Evolutionary conservation across 2,888 invertebrate genomes (phyloP).

Genomic region (Drosophila eohydei): DNA sequence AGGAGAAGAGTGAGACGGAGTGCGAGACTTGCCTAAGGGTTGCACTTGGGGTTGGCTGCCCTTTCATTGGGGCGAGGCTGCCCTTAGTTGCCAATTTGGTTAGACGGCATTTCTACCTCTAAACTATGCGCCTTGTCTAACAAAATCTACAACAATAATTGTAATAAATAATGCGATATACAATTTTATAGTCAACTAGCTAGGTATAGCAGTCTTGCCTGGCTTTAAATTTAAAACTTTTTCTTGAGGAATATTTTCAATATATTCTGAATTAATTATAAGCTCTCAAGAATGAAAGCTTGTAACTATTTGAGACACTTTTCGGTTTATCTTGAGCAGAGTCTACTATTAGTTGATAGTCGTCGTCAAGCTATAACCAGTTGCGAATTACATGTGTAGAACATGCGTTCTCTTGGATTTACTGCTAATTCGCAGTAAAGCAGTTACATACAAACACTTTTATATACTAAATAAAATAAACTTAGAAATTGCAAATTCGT

Average conservation of each 20-base stretch:
- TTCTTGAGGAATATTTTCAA: neutral
- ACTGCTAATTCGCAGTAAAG: neutral
- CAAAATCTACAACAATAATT: conserved; percentile 27
- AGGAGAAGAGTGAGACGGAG: neutral
- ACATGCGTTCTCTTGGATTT: neutral
- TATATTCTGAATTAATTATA: neutral
- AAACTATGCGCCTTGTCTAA: conserved; percentile 34
- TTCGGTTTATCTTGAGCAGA: neutral
- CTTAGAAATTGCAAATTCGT: neutral
- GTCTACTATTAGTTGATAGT: no score
- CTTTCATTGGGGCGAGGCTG: conserved; percentile 6
- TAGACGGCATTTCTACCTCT: conserved; percentile 22
- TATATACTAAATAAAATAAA: neutral
- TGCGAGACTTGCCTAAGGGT: conserved; percentile 49
- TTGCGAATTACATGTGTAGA: neutral
- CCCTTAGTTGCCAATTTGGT: conserved; percentile 43
- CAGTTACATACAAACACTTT: neutral
- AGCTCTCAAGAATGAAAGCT: neutral
- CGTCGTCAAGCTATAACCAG: neutral
- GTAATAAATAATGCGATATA: conserved; percentile 20
- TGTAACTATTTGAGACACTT: no score
- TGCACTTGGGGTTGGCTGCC: conserved; percentile 41
- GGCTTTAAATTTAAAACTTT: neutral
- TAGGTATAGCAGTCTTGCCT: neutral
- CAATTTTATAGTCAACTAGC: neutral